Base-by-base conservation (phyloP, 1,140 invertebrate genomes). In the Zaprionus tsacasi region DNA sequence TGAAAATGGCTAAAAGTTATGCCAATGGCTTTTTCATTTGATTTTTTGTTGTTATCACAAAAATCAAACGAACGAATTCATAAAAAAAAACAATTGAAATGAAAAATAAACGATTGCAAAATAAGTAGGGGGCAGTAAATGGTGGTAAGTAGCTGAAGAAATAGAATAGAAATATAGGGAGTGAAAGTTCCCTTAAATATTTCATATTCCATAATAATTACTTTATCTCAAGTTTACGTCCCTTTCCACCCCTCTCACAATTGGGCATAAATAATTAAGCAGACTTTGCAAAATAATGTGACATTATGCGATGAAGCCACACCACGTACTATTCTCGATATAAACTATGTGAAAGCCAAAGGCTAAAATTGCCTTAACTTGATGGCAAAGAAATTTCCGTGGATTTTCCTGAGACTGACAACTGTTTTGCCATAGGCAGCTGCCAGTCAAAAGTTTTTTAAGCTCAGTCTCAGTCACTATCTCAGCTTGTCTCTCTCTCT, bases 401-500 rank as follows among this genome's bases (percentile, higher is more conserved):
- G 43, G 13, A 50, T 61, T 64, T 50, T 11, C 10, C 67, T 86
- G 81, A 55, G 74, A 60, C 56, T 81, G 81, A 79, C 81, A 85
- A 63, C 70, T 73, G 73, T 66, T 80, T 70, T 76, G 60, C 68
- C 52, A 45, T 38, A 85, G 73, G 78, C 76, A 85, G 66, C 58
- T 86, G 81, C 60, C 81, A 67, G 81, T 85, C 78, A 78, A 78
- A 85, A 85, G 69, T 81, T 85, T 81, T 77, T 40, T 48, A 54
- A 58, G 54, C 81, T 35, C 33, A 1, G 1, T 21, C 21, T 21
- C 21, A 21, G 21, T 21, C 45, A 12, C 58, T 69, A 78, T 70
- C 81, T 48, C 81, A 43, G 68, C 43, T 3, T 30, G 27, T 5
- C 27, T 30, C 27, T 10, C n/a, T n/a, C n/a, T n/a, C n/a, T 45